Evolutionary conservation across 2,113 vertebrate genomes (phyloP).

Genomic region (Protomyctophum bolini): DNA sequence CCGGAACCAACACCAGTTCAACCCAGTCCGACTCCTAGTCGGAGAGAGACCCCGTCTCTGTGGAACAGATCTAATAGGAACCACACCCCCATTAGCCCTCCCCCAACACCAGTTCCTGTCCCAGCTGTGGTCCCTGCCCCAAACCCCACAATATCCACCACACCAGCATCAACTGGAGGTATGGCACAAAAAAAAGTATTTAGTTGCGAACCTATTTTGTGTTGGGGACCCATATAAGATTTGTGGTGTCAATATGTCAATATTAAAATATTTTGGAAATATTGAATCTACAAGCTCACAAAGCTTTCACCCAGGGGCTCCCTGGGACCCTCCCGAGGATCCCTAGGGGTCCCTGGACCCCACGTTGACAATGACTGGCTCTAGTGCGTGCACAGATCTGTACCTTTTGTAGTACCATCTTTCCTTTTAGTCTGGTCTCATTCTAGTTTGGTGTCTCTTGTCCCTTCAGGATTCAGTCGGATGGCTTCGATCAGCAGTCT

Average conservation of each 20-base stretch:
- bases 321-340: too few relatives aligned
- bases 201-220: too few relatives aligned
- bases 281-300: too few relatives aligned
- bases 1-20: background rate
- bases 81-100: too few relatives aligned
- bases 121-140: constrained; percentile 10
- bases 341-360: too few relatives aligned
- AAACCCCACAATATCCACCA: constrained; percentile 13
- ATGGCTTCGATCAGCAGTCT: constrained; percentile 71
- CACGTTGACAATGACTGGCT: background rate
- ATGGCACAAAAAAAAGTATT: background rate
- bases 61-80: too few relatives aligned
- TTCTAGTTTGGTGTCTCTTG: background rate
- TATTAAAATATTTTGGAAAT: too few relatives aligned
- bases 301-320: too few relatives aligned
- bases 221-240: too few relatives aligned
- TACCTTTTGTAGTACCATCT: background rate
- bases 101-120: background rate
- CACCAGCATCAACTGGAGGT: constrained; percentile 49
- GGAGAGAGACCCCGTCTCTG: too few relatives aligned
- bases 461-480: constrained; percentile 63
- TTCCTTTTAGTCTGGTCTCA: background rate
- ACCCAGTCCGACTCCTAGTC: background rate
- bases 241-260: too few relatives aligned
- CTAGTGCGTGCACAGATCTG: too few relatives aligned